These are phyloP conservation scores for Megaceryle alcyon DNA, from an alignment of 2,797 vertebrate species.

Conservation along the genomic window DNA sequence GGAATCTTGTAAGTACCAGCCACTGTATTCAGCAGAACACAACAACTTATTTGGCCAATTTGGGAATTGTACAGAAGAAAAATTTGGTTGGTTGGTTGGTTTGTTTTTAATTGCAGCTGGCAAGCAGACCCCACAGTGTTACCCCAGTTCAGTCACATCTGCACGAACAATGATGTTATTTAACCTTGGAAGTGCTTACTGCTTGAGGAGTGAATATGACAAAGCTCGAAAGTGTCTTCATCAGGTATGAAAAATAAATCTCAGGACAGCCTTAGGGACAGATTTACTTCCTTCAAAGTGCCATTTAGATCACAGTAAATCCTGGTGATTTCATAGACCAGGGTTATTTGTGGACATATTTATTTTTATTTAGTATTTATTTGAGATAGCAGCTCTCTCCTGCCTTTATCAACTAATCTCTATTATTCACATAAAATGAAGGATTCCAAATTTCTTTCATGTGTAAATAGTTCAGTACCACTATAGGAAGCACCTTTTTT, in stretches of 20 bases:
- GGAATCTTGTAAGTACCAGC: slow-evolving; percentile 89
- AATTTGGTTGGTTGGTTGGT: background rate
- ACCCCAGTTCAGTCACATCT: slow-evolving; percentile 92
- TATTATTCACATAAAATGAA: background rate
- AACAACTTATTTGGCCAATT: background rate
- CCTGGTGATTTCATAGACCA: background rate
- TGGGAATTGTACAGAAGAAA: background rate
- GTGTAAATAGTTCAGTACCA: background rate
- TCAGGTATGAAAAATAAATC: slow-evolving; percentile 82
- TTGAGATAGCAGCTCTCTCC: background rate
- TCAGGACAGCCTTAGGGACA: background rate
- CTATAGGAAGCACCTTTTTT: background rate
- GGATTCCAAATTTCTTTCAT: background rate
- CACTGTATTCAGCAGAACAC: background rate
- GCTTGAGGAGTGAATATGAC: slow-evolving; percentile 95
- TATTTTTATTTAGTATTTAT: too few species aligned
- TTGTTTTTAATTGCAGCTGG: slow-evolving; percentile 81
- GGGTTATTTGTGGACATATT: background rate
- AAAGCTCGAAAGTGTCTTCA: slow-evolving; percentile 97
- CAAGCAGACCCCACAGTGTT: slow-evolving; percentile 93
- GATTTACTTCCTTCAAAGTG: background rate
- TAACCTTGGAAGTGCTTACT: slow-evolving; percentile 97
- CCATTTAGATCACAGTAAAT: background rate
- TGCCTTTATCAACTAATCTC: background rate
- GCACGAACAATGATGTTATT: slow-evolving; percentile 97